Evolutionary conservation across 2,113 vertebrate species (phyloP).

Genomic region (Holacanthus passer): DNA sequence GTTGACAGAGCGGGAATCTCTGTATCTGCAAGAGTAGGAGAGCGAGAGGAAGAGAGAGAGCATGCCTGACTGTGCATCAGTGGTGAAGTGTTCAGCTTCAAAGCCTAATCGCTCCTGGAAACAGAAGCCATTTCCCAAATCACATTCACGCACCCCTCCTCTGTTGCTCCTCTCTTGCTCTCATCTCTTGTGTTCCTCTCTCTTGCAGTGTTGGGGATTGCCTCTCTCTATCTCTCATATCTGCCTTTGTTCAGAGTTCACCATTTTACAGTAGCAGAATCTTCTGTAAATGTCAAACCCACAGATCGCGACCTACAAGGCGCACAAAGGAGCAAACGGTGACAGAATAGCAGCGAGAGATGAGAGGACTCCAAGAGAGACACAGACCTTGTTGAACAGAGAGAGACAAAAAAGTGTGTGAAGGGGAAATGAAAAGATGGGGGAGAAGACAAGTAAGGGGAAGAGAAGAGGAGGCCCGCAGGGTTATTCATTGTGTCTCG

Average conservation of each 20-base stretch:
- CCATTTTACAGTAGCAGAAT: slow-evolving; percentile 44
- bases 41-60: slow-evolving; percentile 48
- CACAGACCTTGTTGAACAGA: slow-evolving; percentile 32
- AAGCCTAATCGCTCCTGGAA: slow-evolving; percentile 75
- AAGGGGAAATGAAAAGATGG: slow-evolving; percentile 40
- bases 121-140: slow-evolving; percentile 81
- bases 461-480: slow-evolving; percentile 53
- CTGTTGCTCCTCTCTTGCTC: slow-evolving; percentile 30
- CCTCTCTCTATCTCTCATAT: slow-evolving; percentile 22
- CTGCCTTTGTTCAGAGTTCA: slow-evolving; percentile 60
- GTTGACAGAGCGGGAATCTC: slow-evolving; percentile 71
- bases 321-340: slow-evolving; percentile 28
- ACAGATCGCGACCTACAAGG: slow-evolving; percentile 26
- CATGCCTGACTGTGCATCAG: slow-evolving; percentile 69
- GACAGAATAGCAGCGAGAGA: slow-evolving; percentile 26
- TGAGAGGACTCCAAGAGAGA: slow-evolving; percentile 35
- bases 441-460: slow-evolving; percentile 39
- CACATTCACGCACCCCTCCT: slow-evolving; percentile 52
- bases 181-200: slow-evolving; percentile 20
- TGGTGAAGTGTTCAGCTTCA: slow-evolving; percentile 74
- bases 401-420: slow-evolving; percentile 12
- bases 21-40: slow-evolving; percentile 58
- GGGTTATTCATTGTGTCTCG: slow-evolving; percentile 71
- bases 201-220: slow-evolving; percentile 18
- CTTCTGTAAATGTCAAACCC: slow-evolving; percentile 45